Conservation (phyloP, 1,140 invertebrate species). For the Aphis craccivora region DNA sequence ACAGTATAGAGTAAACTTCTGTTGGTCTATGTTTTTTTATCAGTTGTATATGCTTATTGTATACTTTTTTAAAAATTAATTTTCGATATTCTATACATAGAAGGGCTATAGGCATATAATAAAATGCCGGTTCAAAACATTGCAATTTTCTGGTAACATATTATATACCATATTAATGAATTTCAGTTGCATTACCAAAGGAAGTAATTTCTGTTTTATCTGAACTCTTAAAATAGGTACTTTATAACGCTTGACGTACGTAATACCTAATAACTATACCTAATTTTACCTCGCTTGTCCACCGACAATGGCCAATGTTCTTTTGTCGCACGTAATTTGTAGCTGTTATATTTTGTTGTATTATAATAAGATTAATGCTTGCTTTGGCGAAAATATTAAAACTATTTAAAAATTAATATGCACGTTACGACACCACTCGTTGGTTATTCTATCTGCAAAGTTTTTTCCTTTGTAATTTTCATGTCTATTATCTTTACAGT, state of each 20-base stretch:
- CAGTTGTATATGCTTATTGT: neutral
- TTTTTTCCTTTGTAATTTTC: neutral
- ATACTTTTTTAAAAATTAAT: neutral
- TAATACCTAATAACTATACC: neutral
- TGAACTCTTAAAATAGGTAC: neutral
- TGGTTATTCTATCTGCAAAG: neutral
- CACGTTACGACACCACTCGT: neutral
- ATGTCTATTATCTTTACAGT: neutral
- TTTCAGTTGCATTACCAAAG: neutral
- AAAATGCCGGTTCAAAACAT: neutral
- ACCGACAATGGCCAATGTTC: neutral
- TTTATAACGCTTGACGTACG: neutral
- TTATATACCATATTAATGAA: neutral
- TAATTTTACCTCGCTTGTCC: neutral
- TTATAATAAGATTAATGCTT: constrained; percentile 26
- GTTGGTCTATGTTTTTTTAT: neutral
- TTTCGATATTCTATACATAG: neutral
- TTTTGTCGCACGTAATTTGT: neutral
- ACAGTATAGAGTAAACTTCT: neutral
- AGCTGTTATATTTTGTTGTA: neutral
- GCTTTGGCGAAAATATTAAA: neutral
- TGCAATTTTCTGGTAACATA: neutral
- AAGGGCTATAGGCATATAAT: neutral
- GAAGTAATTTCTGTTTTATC: neutral
- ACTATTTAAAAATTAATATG: constrained; percentile 8